These are phyloP conservation scores for Hemibagrus wyckioides DNA, from an alignment of 2,113 vertebrate species.

Conservation along the genomic window DNA sequence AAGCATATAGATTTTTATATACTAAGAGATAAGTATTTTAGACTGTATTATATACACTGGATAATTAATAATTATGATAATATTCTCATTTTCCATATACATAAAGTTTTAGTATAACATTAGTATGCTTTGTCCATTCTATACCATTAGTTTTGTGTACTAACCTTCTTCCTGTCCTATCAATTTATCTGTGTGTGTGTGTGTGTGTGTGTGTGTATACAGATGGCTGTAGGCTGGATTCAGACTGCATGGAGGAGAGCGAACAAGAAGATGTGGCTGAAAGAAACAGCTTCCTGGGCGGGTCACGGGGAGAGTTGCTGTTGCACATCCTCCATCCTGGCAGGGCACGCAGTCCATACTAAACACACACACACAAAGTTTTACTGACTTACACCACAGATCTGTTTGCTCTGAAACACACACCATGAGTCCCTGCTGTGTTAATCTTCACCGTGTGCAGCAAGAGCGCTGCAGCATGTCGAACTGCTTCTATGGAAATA, in stretches of 20 bases:
- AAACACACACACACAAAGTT: neutral
- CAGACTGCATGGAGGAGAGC: conserved; percentile 34
- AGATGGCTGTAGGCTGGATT: conserved; percentile 47
- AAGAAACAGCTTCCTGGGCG: conserved; percentile 25
- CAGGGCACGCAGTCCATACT: conserved; percentile 31
- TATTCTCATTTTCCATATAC: neutral
- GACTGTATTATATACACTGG: neutral
- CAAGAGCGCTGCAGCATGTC: neutral
- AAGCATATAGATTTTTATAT: neutral
- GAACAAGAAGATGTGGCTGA: conserved; percentile 12
- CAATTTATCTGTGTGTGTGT: conserved; percentile 1
- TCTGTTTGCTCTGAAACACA: neutral
- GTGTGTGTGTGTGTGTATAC: neutral
- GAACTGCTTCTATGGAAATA: conserved; percentile 36
- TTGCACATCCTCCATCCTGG: conserved; percentile 35
- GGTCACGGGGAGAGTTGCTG: conserved; percentile 28
- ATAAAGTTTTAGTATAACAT: neutral
- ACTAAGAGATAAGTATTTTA: neutral
- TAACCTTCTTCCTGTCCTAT: neutral
- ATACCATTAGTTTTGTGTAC: neutral
- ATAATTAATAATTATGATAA: no score
- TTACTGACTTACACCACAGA: neutral
- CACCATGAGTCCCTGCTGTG: neutral
- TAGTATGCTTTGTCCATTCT: neutral
- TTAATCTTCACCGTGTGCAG: conserved; percentile 11